Evolutionary conservation across 2,797 vertebrate genomes (phyloP).

Genomic region (Lateolabrax maculatus): DNA sequence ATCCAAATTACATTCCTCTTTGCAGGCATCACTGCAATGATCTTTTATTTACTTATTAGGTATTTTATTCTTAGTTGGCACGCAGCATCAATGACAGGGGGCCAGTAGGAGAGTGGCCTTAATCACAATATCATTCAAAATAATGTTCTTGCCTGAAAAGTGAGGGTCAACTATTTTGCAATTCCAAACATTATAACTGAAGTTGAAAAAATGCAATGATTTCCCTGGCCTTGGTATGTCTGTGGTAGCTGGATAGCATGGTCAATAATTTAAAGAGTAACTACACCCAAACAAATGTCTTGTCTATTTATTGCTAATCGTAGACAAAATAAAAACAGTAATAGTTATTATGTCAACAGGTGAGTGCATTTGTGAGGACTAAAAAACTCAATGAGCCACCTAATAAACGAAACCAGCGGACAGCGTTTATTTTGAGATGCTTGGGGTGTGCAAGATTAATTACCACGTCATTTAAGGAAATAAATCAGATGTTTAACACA

Average conservation of each 20-base stretch:
- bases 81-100: background rate
- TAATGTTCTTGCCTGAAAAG: conserved; percentile 15
- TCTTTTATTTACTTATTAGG: conserved; percentile 37
- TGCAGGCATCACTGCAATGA: conserved; percentile 21
- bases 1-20: conserved; percentile 47
- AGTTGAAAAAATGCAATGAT: background rate
- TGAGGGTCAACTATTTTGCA: background rate
- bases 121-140: conserved; percentile 22
- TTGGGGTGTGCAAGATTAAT: background rate
- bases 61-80: conserved; percentile 23
- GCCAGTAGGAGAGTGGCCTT: conserved; percentile 12
- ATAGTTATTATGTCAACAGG: background rate
- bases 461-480: background rate
- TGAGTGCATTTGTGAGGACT: background rate
- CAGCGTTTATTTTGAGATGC: background rate
- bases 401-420: background rate
- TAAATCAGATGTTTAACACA: background rate
- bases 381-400: background rate
- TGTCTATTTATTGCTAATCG: background rate
- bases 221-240: background rate
- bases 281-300: background rate
- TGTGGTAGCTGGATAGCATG: background rate
- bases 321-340: background rate
- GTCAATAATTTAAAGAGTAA: conserved; percentile 1
- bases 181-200: background rate